phyloP scores from a whole-genome alignment of 2,797 vertebrate species.

The Manis crassicaudata region DNA sequence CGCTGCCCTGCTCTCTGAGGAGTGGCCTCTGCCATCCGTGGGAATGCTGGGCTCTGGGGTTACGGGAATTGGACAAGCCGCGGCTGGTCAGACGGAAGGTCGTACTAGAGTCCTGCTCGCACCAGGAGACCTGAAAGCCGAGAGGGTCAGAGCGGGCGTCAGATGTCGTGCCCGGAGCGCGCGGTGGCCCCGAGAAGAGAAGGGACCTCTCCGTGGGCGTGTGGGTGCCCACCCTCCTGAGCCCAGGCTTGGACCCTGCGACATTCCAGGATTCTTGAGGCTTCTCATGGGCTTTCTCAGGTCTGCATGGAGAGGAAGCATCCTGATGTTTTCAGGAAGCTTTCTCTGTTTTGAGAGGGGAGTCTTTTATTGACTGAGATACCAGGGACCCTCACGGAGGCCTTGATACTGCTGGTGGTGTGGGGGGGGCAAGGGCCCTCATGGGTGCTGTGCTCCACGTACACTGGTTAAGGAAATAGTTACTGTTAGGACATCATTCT shows the following conservation, averaged over 20 bases:
- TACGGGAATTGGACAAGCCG: background rate
- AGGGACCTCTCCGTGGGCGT: background rate
- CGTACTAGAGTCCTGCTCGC: background rate
- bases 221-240: background rate
- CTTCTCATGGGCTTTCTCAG: background rate
- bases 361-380: background rate
- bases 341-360: background rate
- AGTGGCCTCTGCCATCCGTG: accelerated
- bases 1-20: accelerated
- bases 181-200: background rate
- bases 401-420: accelerated
- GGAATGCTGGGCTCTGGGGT: background rate
- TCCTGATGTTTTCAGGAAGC: background rate
- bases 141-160: background rate
- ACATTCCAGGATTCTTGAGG: background rate
- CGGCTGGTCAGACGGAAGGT: background rate
- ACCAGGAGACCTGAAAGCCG: background rate
- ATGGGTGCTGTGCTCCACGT: background rate
- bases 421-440: too few species aligned
- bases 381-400: too few species aligned
- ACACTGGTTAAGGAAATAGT: background rate
- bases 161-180: accelerated
- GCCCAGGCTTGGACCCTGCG: background rate
- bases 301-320: background rate
- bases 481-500: background rate